Percentiles rank a stretch among this genome's conserved stretches.
These are phyloP conservation scores for Acrocephalus kingi DNA, from an alignment of 2,113 vertebrate genomes.

Conservation along the genomic window DNA sequence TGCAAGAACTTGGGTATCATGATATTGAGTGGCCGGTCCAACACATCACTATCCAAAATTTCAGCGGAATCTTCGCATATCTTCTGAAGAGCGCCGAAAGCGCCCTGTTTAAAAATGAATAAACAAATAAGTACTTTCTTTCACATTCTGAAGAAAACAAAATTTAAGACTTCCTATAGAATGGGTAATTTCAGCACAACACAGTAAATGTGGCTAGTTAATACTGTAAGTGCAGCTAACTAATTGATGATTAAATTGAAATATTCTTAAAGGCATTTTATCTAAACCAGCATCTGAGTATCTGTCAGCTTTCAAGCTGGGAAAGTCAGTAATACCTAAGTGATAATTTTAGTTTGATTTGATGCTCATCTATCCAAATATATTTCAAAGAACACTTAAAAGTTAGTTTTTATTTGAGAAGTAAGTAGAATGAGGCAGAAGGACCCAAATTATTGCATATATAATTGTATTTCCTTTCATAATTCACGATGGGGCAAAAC, in stretches of 20 bases:
- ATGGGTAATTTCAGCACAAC: neutral
- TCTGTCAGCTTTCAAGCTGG: neutral
- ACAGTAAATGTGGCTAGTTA: neutral
- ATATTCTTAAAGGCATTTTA: neutral
- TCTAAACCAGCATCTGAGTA: neutral
- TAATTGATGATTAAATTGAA: neutral
- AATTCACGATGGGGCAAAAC: neutral
- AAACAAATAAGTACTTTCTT: neutral
- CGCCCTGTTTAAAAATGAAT: slow-evolving; percentile 77
- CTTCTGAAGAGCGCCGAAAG: slow-evolving; percentile 96
- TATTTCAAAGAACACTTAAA: neutral
- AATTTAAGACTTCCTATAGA: neutral
- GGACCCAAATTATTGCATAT: neutral
- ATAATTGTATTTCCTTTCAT: neutral
- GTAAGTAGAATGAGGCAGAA: neutral
- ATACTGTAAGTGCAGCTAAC: neutral
- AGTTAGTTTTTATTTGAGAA: neutral
- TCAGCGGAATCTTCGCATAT: slow-evolving; percentile 98
- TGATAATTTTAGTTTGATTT: neutral
- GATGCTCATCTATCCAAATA: neutral
- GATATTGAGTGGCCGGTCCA: slow-evolving; percentile 95
- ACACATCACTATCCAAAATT: slow-evolving; percentile 95
- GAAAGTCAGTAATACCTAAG: neutral
- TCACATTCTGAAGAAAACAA: neutral
- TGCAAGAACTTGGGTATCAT: slow-evolving; percentile 99